Evolutionary conservation across 2,113 vertebrate species (phyloP), one percentile per base, ranked within the genome.

Genomic region (Sigmodon hispidus): DNA sequence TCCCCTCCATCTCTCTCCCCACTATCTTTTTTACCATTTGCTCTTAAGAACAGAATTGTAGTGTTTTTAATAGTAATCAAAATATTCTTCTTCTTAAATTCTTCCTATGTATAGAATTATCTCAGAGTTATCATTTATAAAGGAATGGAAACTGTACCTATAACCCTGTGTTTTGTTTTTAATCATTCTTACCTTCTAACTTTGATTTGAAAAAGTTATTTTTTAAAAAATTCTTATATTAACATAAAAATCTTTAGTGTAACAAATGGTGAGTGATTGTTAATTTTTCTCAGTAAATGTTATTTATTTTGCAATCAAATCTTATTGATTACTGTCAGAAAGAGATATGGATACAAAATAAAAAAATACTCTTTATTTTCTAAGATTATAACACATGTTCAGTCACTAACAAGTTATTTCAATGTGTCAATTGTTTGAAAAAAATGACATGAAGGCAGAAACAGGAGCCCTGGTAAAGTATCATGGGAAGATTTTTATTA

Each of bases 261-360:
- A 36, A 57, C 26, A 77, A 67, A 90, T 12, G 36, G 8, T 7
- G 48, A 89, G 8, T 19, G 21, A 69, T 43, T 86, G 1, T 80
- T 87, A 72, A 77, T 69, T 76, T 6, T 13, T 55, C 73, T 89
- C 50, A 63, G 43, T 65, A 95, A 91, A 89, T 48, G 22, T 55
- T 72, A 75, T 61, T 87, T 57, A 87, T 65, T 84, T 75, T 57
- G 45, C 85, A 81, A 52, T 91, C 16, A 81, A 93, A 75, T 76
- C 88, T 45, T 76, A 92, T 17, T 57, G 50, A 91, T 5, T 24
- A 6, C 15, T 86, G 16, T 43, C 12, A 48, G 15, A 29, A 86
- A 5, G 70, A 85, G 3, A 80, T 34, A 15, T 7, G 5, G 24
- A 7, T 61, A 7, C 13, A 31, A 72, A 85, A 34, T 70, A 75